Base-by-base conservation (phyloP, 2,797 vertebrate species). In the Poecilia wingei region DNA sequence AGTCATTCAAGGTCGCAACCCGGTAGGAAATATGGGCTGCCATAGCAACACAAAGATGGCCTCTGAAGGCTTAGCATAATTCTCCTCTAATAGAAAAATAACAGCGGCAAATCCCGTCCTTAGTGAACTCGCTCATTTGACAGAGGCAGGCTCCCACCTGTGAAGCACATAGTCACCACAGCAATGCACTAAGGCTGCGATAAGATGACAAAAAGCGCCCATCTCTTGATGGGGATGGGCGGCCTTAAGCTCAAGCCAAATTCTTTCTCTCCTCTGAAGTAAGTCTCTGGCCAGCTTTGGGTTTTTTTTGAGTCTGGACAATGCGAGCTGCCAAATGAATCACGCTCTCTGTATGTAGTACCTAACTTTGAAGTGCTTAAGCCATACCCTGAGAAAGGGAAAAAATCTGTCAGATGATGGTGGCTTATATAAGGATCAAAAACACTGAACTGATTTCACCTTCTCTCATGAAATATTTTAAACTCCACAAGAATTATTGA, bases 41-140 rank as follows among this genome's bases (percentile, higher is more conserved):
- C 97, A 98, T 97, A 96, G 97, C 96, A 98, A 99, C 98, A 95
- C 96, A 98, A 95, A 98, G 97, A 99, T 98, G 97, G 97, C 97
- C 97, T 97, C 97, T 97, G 93, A 96, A 94, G 96, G 96, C 96
- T 98, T 98, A 98, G 96, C 95, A 97, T 97, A 98, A 98, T 98
- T 98, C 96, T 95, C 95, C 94, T 93, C 96, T 97, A 98, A 97
- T 97, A 98, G 97, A 98, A 98, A 97, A 98, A 98, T 97, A 99
- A 98, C 95, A 98, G 96, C 97, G 95, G 94, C 96, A 98, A 98
- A 98, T 98, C 97, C 97, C 91, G 91, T 97, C 96, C 97, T 98
- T 98, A 97, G 97, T 97, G 97, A 97, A 97, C 93, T 95, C 95
- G 95, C 93, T 97, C 97, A 97, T 97, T 95, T 91, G 91, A 95